Percentiles rank a stretch among this genome's conserved stretches.
Evolutionary conservation across 2,113 vertebrate genomes (phyloP).

Genomic region (Stegostoma tigrinum): DNA sequence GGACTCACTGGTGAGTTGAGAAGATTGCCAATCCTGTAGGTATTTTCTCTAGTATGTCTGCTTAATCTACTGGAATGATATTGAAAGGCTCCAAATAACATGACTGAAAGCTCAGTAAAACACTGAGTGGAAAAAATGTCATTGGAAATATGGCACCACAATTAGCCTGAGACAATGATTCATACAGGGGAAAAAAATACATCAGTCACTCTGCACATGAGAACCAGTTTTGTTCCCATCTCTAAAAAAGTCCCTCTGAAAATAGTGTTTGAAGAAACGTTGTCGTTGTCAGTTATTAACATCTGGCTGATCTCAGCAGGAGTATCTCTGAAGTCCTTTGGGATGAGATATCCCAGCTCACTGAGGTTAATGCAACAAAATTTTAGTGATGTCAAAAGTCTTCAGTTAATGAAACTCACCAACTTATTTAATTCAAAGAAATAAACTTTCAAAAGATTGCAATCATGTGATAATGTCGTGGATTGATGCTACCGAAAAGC

Average conservation of each 20-base stretch:
- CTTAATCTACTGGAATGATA: not conserved
- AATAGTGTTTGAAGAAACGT: not conserved
- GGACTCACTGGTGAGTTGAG: not conserved
- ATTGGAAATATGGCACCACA: not conserved
- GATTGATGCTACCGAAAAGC: not conserved
- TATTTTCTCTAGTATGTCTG: not conserved
- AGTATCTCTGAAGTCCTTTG: not conserved
- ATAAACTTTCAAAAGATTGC: not conserved
- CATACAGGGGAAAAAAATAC: not conserved
- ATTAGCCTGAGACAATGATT: too few species aligned
- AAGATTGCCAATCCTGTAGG: not conserved
- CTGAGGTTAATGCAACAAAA: not conserved
- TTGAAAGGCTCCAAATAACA: not conserved
- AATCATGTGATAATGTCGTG: not conserved
- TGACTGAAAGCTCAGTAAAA: not conserved
- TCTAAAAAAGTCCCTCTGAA: not conserved
- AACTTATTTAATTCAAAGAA: not conserved
- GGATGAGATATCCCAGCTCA: not conserved
- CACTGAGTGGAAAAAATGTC: not conserved
- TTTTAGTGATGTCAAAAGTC: not conserved
- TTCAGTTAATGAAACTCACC: not conserved
- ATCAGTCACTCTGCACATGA: not conserved
- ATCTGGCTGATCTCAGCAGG: not conserved
- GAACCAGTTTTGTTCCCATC: not conserved
- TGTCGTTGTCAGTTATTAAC: not conserved